phyloP scores from a whole-genome alignment of 2,113 vertebrate species.

The Grammomys dolichurus region DNA sequence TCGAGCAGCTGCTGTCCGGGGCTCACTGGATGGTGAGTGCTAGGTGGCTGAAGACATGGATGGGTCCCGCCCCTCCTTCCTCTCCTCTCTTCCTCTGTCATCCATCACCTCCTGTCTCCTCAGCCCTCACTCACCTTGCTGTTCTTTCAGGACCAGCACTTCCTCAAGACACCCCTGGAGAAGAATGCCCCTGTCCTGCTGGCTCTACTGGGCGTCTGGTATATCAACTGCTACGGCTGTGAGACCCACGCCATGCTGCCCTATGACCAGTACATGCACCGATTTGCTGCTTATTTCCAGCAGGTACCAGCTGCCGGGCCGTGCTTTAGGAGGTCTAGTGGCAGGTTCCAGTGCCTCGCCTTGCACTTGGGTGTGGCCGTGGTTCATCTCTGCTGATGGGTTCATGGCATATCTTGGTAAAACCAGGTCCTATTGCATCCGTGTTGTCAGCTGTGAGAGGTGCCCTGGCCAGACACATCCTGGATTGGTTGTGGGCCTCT shows the following conservation, averaged over 20 bases:
- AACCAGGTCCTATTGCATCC: background rate
- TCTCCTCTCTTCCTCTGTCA: too few relatives aligned
- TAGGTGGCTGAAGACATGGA: background rate
- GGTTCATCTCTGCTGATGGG: background rate
- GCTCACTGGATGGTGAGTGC: slow-evolving; percentile 98
- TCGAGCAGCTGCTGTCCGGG: slow-evolving; percentile 94
- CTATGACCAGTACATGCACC: slow-evolving; percentile 99
- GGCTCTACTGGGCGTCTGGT: slow-evolving; percentile 97
- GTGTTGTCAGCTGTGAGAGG: background rate
- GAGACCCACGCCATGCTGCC: slow-evolving; percentile 97
- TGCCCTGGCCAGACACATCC: background rate
- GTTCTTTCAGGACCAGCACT: slow-evolving; percentile 94
- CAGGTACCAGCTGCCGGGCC: slow-evolving; percentile 88
- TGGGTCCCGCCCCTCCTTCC: fast-evolving
- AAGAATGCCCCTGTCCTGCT: slow-evolving; percentile 94
- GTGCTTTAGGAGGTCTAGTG: background rate
- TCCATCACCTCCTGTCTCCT: background rate
- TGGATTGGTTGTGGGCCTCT: background rate
- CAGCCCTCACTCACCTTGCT: background rate
- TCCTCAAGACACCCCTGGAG: slow-evolving; percentile 92
- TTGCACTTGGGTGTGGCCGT: background rate
- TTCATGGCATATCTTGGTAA: background rate
- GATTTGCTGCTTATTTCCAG: slow-evolving; percentile 99
- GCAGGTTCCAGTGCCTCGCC: background rate
- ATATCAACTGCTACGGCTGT: slow-evolving; percentile 96